phyloP scores from a whole-genome alignment of 2,113 vertebrate genomes.

The Myocastor coypus region DNA sequence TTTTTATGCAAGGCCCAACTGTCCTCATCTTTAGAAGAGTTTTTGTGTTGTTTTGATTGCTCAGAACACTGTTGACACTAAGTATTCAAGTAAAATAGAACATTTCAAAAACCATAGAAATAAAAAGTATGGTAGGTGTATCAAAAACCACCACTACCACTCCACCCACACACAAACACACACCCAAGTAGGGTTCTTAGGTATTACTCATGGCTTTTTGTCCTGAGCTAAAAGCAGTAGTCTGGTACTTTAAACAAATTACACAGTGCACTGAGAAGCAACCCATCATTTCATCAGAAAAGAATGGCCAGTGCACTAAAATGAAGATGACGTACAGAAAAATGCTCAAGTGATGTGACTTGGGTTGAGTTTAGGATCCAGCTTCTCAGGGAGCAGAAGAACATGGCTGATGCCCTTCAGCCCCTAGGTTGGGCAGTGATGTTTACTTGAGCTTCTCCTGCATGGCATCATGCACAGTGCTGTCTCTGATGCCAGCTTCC shows the following conservation, averaged over 20 bases:
- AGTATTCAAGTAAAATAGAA: neutral
- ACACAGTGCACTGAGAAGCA: neutral
- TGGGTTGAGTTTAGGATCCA: neutral
- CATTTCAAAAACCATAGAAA: neutral
- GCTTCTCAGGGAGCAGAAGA: neutral
- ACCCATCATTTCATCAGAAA: neutral
- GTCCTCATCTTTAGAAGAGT: neutral
- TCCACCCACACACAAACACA: neutral
- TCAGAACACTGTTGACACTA: neutral
- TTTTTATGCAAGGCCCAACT: neutral
- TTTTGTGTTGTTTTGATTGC: neutral
- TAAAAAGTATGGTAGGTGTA: neutral
- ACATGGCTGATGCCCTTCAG: rapidly evolving
- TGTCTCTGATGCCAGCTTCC: no score
- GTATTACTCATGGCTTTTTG: neutral
- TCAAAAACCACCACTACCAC: neutral
- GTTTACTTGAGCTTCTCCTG: neutral
- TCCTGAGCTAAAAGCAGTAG: neutral
- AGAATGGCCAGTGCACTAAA: neutral
- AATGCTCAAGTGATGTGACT: rapidly evolving
- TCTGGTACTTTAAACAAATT: neutral
- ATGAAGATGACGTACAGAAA: neutral
- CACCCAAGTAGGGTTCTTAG: neutral
- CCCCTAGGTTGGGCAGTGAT: no score
- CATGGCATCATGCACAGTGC: neutral